Evolutionary conservation across 2,113 vertebrate genomes (phyloP).

Genomic region (Python bivittatus): DNA sequence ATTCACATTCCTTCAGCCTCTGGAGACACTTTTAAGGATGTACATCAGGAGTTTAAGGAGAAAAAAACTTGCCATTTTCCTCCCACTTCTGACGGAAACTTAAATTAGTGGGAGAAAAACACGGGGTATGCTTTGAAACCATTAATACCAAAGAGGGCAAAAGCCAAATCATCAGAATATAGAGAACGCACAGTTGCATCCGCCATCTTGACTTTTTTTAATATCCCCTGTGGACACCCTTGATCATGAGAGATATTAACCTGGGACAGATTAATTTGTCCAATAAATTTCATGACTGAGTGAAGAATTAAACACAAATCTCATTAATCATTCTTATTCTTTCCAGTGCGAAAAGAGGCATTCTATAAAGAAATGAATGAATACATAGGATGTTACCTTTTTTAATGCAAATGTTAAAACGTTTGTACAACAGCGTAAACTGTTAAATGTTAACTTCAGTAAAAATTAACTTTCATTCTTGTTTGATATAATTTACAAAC

Average conservation of each 20-base stretch:
- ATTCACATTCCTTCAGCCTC: background rate
- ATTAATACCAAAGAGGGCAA: background rate
- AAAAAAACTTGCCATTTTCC: too few species aligned
- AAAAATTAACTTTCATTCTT: background rate
- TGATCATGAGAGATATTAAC: background rate
- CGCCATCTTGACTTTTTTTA: background rate
- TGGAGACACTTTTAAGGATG: background rate
- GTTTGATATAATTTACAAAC: slow-evolving; percentile 70
- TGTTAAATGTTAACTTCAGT: background rate
- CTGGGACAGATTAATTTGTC: background rate
- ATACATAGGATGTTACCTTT: background rate
- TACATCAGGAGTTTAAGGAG: background rate
- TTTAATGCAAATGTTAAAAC: background rate
- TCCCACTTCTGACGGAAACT: background rate
- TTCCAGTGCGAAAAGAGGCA: background rate
- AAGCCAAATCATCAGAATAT: background rate
- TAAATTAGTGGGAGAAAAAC: background rate
- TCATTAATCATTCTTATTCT: background rate
- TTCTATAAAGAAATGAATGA: background rate
- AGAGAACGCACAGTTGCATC: background rate
- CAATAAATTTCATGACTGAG: background rate
- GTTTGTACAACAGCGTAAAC: background rate
- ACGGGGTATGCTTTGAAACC: background rate
- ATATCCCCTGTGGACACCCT: background rate
- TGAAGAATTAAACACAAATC: background rate